Conservation (phyloP, 2,113 vertebrate genomes). For the Pygathrix nemaeus region DNA sequence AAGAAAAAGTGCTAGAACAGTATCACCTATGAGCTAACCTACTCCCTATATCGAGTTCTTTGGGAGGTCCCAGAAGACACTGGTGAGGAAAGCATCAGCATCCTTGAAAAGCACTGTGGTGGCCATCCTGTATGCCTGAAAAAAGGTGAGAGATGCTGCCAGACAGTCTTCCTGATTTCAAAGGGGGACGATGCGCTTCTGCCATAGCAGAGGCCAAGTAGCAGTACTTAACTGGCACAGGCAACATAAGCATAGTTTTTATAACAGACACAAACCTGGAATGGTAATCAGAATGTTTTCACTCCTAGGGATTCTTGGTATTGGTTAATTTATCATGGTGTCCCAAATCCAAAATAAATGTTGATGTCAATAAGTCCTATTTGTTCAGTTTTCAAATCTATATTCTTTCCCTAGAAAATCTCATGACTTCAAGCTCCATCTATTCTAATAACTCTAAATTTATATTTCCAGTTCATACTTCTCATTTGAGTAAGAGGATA, state of each 20-base stretch:
- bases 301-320: neutral
- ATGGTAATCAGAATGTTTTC: neutral
- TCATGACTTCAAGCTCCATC: neutral
- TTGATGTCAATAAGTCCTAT: neutral
- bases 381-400: neutral
- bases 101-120: neutral
- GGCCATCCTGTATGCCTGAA: neutral
- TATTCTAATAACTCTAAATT: neutral
- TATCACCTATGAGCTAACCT: neutral
- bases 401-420: neutral
- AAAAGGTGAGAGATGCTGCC: neutral
- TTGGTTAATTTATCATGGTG: neutral
- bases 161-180: neutral
- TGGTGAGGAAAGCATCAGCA: neutral
- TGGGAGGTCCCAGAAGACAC: neutral
- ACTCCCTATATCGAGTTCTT: neutral
- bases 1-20: neutral
- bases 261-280: neutral
- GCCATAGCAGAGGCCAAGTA: neutral
- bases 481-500: neutral
- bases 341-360: neutral
- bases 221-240: neutral
- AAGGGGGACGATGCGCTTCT: neutral
- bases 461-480: slow-evolving; percentile 1
- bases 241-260: neutral